phyloP scores from a whole-genome alignment of 2,113 vertebrate species.

The Dromiciops gliroides region DNA sequence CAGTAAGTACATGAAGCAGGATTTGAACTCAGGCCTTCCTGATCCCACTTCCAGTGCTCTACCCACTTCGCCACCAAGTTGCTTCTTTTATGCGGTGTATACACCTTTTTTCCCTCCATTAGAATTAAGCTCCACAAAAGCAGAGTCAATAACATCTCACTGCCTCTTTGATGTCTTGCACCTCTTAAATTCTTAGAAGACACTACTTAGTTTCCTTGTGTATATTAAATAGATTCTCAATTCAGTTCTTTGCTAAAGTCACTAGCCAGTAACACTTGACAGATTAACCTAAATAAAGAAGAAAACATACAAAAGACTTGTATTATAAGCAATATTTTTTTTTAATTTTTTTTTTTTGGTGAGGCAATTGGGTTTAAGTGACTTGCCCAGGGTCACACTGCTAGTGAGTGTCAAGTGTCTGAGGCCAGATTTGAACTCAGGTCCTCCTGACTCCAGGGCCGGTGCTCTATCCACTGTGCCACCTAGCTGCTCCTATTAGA shows the following conservation, averaged over 20 bases:
- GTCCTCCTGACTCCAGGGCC: too few relatives aligned
- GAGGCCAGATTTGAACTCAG: too few relatives aligned
- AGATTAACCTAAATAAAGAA: slow-evolving; percentile 16
- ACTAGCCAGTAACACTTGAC: slow-evolving; percentile 22
- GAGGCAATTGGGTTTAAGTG: too few relatives aligned
- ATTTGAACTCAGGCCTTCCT: background rate
- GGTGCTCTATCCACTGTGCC: too few relatives aligned
- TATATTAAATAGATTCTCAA: slow-evolving; percentile 23
- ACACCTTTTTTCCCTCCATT: background rate
- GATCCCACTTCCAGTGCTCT: background rate
- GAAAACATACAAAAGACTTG: slow-evolving; percentile 21
- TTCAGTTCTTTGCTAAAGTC: slow-evolving; percentile 20
- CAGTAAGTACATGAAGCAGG: background rate
- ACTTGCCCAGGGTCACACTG: too few relatives aligned
- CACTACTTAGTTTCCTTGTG: background rate
- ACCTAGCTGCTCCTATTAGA: too few relatives aligned
- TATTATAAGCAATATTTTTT: background rate
- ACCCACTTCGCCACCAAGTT: background rate
- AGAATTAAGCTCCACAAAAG: background rate
- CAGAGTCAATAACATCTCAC: background rate
- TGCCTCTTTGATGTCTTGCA: background rate
- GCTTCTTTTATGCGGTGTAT: background rate
- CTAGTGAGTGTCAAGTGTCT: too few relatives aligned
- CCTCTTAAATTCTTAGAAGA: background rate
- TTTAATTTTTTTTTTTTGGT: too few relatives aligned